Evolutionary conservation across 2,888 invertebrate species (phyloP).

Genomic region (Cephus rjabovi): DNA sequence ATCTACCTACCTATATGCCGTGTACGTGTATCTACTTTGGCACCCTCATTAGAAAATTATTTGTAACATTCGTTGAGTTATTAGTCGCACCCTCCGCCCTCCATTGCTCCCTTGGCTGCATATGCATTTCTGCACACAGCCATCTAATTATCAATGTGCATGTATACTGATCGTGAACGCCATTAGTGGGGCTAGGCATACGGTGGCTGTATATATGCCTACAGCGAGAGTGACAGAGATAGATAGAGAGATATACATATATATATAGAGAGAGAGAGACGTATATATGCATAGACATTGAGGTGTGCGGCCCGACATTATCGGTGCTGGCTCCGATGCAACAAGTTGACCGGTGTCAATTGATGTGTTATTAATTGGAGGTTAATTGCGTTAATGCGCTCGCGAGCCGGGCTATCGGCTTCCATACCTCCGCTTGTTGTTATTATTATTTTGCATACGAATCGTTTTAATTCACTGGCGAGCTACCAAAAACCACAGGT

Average conservation of each 20-base stretch:
- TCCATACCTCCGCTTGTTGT: constrained; percentile 39
- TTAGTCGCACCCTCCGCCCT: not conserved
- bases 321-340: constrained; percentile 55
- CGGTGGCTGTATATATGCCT: constrained; percentile 23
- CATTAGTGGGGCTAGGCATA: not conserved
- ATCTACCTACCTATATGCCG: not conserved
- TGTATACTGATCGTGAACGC: constrained; percentile 1
- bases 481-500: constrained; percentile 49
- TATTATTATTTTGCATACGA: constrained; percentile 59
- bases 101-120: not conserved
- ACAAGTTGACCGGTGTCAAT: constrained; percentile 66
- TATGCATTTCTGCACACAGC: not conserved
- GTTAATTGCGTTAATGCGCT: constrained; percentile 66
- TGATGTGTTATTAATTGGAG: constrained; percentile 66
- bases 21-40: constrained; percentile 11
- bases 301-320: constrained; percentile 48
- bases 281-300: constrained; percentile 25
- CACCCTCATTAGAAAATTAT: constrained; percentile 42
- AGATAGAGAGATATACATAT: too few species aligned
- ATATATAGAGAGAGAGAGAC: not conserved
- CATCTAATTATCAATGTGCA: not conserved
- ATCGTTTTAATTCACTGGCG: constrained; percentile 60
- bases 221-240: not conserved
- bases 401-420: constrained; percentile 29
- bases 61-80: constrained; percentile 38